Base-by-base conservation (phyloP, 2,113 vertebrate genomes). In the Sciurus niger region DNA sequence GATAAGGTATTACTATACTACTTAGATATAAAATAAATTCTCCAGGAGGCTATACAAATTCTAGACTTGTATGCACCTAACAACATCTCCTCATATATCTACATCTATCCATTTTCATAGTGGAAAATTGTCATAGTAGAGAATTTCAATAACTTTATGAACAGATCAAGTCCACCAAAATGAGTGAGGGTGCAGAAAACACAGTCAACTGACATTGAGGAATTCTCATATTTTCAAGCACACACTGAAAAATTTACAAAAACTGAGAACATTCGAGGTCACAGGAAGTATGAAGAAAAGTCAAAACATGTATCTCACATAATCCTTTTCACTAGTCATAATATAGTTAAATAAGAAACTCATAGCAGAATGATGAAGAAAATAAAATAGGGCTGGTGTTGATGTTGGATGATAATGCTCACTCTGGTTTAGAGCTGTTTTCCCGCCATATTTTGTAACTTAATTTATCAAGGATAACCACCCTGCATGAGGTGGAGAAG, bases 281-380 rank as follows among this genome's bases (percentile, higher is more conserved):
- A 79, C 22, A 78, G 90, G 34, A 92, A 84, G 48, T n/a, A 68
- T 13, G 25, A 93, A 78, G 73, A 93, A 68, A n/a, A 55, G 73
- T 22, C 63, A 70, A n/a, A 30, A 55, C 8, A 53, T 10, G 22
- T 25, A 8, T 67, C 37, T 92, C 32, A 76, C 2, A 32, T n/a
- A 67, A 67, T 55, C 8, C 43, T 78, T 67, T 37, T 58, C 34
- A 63, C 70, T 55, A 20, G 48, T 40, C 17, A 67, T 65, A 48
- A 83, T 9, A 46, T 5, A 92, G 34, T 82, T 65, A 67, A 77
- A 55, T 53, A 8, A 72, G 28, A 85, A 93, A 55, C 11, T 34
- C 14, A 53, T 53, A 51, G 67, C 13, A 24, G 18, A 63, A 30
- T 12, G 30, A 30, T 40, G 25, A 55, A 37, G 37, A 17, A 65